These are phyloP conservation scores for Tauraco hartlaubi DNA, from an alignment of 2,797 vertebrate species.

Conservation along the genomic window DNA sequence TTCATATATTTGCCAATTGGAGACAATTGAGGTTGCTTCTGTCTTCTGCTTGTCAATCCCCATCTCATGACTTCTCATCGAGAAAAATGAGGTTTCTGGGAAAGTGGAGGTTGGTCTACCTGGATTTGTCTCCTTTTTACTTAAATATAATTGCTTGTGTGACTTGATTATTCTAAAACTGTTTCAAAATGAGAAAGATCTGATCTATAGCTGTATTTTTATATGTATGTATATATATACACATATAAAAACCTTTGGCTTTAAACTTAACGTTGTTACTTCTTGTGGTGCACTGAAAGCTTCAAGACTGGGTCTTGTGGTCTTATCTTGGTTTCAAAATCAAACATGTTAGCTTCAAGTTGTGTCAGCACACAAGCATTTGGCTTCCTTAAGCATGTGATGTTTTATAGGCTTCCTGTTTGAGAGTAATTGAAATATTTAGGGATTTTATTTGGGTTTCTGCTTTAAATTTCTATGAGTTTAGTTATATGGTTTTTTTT, in stretches of 20 bases:
- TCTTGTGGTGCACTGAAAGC: background rate
- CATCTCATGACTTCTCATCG: background rate
- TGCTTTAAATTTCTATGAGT: background rate
- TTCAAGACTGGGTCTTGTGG: background rate
- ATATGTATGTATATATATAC: no score
- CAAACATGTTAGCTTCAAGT: background rate
- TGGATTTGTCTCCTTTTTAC: background rate
- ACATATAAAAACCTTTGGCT: no score
- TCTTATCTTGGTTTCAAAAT: background rate
- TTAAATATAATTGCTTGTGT: background rate
- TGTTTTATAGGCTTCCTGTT: background rate
- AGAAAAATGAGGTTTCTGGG: background rate
- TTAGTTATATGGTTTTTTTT: background rate
- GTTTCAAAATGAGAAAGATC: background rate
- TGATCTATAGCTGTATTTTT: background rate
- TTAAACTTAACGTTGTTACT: background rate
- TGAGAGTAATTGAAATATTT: background rate
- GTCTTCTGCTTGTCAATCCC: background rate
- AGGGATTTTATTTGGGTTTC: background rate
- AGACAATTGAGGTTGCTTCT: background rate
- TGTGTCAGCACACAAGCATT: background rate
- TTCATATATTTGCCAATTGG: background rate
- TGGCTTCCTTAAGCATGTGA: background rate
- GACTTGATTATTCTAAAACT: background rate
- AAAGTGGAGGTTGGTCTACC: background rate